Base-by-base conservation (phyloP, 2,888 invertebrate genomes). In the Machimus atricapillus region DNA sequence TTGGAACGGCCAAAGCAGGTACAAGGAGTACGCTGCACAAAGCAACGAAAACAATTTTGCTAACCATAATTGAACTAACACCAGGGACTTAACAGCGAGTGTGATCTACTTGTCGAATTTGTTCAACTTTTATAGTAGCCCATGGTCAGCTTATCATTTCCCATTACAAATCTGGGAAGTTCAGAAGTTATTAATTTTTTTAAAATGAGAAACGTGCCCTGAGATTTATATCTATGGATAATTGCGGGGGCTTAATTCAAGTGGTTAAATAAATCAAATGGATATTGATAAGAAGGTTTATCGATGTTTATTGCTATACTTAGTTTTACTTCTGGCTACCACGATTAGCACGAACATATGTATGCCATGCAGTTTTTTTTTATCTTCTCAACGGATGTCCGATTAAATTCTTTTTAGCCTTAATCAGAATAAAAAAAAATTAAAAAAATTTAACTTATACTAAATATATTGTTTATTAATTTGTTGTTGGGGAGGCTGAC, bases 1-100 rank as follows among this genome's bases (percentile, higher is more conserved):
- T 40, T 12, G 83, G 83, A 19, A 43, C 66, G 2, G 83, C 83
- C 19, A 83, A 40, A 27, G 16, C 12, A 19, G 58, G 83, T 9
- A 73, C 83, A 5, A 83, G 14, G 40, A 83, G 83, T 3, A 73
- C 19, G 23, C 83, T 83, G 73, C 83, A 83, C 19, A 83, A 19
- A 66, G 83, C 83, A 83, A 40, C 83, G 1, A 83, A 19, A 23
- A 83, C 31, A 66, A 83, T 40, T 83, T 83, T 46, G 3, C 23
- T 40, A 73, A 83, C 58, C 83, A 83, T 83, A 37, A 16, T 78
- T 31, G 27, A 34, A 27, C 27, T 66, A 66, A 12, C 23, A 66
- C 27, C 9, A 9, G 23, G 6, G 12, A 66, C 66, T 66, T 23
- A 19, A 66, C 66, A 27, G 12, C 27, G 66, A 23, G 12, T 66